Evolutionary conservation across 2,113 vertebrate genomes (phyloP), one percentile per base, ranked within the genome.

Genomic region (Lynx canadensis): DNA sequence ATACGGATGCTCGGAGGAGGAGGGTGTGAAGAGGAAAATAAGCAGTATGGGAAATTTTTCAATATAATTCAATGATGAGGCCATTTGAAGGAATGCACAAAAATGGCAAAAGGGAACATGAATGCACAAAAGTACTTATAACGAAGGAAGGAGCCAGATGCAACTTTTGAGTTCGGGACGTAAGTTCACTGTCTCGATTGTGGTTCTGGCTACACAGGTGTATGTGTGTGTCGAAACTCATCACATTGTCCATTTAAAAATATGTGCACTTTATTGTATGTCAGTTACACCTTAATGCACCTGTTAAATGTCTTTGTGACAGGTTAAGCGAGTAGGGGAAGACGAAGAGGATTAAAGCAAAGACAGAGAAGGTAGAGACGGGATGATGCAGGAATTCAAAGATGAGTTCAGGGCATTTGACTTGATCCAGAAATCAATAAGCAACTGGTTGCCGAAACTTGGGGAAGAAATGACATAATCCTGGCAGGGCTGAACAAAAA

Each of bases 231-330:
- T 83, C 48, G 50, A 18, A 92, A n/a, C 18, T 36, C 93, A 25
- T 10, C 31, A 52, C 14, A 29, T 2, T 33, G 3, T 16, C 0
- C 69, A 23, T 68, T 93, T 38, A 27, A 29, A n/a, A 52, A 10
- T 33, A 45, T 2, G n/a, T 13, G 6, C 1, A 0, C 2, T 48
- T 63, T 5, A 16, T n/a, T 23, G 4, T n/a, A 18, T 21, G 7
- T 76, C 41, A 25, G 1, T 52, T 41, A 33, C 1, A 5, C 52
- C 63, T 38, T 19, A 16, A 2, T 69, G 29, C 45, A 48, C 31
- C 86, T 57, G 25, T 88, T 38, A 36, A 48, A 50, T 25, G 48
- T 33, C 74, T 57, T 23, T 5, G 5, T 65, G 45, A 63, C 1
- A 52, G 29, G 21, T 45, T 45, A 9, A 45, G 27, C n/a, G 21